These are phyloP conservation scores for Strigops habroptila DNA, from an alignment of 2,113 vertebrate genomes.

Conservation along the genomic window DNA sequence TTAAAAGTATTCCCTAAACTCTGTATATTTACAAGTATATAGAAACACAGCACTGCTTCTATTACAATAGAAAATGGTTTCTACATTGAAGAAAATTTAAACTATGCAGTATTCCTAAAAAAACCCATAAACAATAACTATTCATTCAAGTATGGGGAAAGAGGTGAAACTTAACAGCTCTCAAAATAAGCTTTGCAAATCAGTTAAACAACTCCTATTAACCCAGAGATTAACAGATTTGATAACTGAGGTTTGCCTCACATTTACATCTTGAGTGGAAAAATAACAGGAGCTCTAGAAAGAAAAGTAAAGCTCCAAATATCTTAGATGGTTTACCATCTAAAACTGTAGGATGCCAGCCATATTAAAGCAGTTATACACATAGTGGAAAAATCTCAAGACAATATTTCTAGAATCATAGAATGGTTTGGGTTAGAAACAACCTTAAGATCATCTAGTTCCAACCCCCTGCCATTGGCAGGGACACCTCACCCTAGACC, in stretches of 20 bases:
- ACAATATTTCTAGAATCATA: not conserved
- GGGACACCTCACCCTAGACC: not conserved
- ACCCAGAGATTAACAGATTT: not conserved
- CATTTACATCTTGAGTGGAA: not conserved
- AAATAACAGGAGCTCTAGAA: not conserved
- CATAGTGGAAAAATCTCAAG: not conserved
- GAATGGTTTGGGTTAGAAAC: not conserved
- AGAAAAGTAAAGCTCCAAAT: not conserved
- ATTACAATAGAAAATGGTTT: not conserved
- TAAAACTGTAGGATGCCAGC: not conserved
- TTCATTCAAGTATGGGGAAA: not conserved
- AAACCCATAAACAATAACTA: not conserved
- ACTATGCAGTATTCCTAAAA: not conserved
- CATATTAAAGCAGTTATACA: not conserved
- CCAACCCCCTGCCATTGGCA: not conserved
- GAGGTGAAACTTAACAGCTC: not conserved
- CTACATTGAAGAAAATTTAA: not conserved
- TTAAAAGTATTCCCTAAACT: not conserved
- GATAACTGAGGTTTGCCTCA: not conserved
- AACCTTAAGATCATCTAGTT: not conserved
- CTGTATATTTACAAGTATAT: not conserved
- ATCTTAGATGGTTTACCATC: not conserved
- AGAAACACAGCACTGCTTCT: not conserved
- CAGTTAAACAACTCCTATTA: not conserved
- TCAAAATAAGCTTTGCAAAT: not conserved